These are phyloP conservation scores for Clusia tigrina DNA, from an alignment of 2,888 invertebrate species.

Conservation along the genomic window DNA sequence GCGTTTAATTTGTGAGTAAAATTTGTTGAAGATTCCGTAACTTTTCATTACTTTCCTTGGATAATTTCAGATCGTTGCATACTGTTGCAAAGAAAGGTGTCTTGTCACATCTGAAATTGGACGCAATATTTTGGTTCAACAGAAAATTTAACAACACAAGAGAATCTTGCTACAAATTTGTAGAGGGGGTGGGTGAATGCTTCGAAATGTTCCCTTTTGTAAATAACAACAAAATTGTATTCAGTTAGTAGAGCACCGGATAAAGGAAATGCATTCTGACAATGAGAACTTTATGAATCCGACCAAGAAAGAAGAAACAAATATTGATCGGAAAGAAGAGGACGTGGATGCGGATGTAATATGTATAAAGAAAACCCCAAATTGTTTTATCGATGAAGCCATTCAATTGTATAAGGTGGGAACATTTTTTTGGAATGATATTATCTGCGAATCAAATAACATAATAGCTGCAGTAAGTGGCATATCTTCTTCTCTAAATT, in stretches of 20 bases:
- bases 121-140: neutral
- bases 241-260: neutral
- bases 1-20: constrained; percentile 27
- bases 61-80: constrained; percentile 12
- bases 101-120: neutral
- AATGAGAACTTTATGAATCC: neutral
- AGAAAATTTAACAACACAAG: neutral
- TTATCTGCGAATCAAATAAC: constrained; percentile 40
- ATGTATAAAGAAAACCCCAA: constrained; percentile 33
- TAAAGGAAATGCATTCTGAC: no score
- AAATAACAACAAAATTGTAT: no score
- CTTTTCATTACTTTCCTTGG: neutral
- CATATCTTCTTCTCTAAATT: constrained; percentile 24
- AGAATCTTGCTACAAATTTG: no score
- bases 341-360: neutral
- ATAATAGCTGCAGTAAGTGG: constrained; percentile 40
- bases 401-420: constrained; percentile 35
- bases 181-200: no score
- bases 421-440: constrained; percentile 36
- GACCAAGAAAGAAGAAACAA: neutral
- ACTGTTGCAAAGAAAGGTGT: neutral
- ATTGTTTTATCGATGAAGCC: constrained; percentile 43
- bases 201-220: no score
- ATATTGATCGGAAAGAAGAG: neutral
- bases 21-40: no score